Percentiles rank a stretch among this genome's conserved stretches.
Evolutionary conservation across 2,888 invertebrate genomes (phyloP).

Genomic region (Acleris holmiana): DNA sequence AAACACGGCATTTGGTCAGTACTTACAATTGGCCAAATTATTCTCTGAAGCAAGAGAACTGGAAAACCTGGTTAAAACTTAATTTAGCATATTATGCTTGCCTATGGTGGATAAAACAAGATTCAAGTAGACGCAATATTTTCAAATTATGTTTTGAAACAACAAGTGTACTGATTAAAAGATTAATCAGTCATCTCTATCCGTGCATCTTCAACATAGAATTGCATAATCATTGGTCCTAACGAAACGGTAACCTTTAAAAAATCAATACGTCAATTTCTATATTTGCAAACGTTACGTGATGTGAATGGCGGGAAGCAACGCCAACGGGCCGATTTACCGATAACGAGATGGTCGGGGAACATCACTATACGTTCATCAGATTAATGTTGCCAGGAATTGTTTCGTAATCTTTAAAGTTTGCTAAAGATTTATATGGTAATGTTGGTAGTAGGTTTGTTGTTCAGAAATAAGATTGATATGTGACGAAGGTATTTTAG

Average conservation of each 20-base stretch:
- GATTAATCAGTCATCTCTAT: conserved; percentile 14
- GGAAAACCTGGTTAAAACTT: too few species aligned
- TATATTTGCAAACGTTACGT: conserved; percentile 23
- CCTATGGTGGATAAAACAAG: too few species aligned
- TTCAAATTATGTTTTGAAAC: conserved; percentile 8
- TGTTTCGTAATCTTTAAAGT: neutral
- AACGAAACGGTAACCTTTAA: conserved; percentile 22
- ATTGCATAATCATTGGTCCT: conserved; percentile 18
- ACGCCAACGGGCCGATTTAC: conserved; percentile 2
- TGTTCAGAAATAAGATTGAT: neutral
- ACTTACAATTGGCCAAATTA: too few species aligned
- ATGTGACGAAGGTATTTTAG: too few species aligned
- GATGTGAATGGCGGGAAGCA: conserved; percentile 19
- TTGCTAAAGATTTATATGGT: neutral
- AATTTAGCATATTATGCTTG: too few species aligned
- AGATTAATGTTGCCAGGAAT: conserved; percentile 40
- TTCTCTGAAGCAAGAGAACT: too few species aligned
- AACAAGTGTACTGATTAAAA: conserved; percentile 12
- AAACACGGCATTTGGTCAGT: too few species aligned
- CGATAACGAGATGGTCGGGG: conserved; percentile 31
- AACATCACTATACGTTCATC: conserved; percentile 52
- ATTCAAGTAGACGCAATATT: conserved; percentile 3
- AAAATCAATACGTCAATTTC: conserved; percentile 25
- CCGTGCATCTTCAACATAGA: conserved; percentile 12
- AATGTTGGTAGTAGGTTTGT: neutral